Evolutionary conservation across 2,113 vertebrate species (phyloP).

Genomic region (Narcine bancroftii): DNA sequence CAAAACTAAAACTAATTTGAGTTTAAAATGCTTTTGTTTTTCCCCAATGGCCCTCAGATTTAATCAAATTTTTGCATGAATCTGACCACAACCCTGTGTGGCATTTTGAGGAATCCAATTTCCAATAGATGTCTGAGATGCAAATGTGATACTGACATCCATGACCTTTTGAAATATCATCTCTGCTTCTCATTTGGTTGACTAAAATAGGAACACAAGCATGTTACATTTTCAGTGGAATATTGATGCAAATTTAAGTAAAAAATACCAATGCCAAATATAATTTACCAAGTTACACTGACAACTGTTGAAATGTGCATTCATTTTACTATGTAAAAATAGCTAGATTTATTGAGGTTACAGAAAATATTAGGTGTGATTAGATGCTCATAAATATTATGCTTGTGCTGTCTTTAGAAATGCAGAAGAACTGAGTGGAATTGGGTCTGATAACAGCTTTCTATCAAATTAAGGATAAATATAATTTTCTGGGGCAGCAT

Average conservation of each 20-base stretch:
- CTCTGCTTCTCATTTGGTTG: not conserved
- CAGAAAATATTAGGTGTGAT: not conserved
- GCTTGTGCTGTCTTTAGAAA: not conserved
- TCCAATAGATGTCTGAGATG: not conserved
- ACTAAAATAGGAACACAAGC: not conserved
- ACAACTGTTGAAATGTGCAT: not conserved
- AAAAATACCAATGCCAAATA: not conserved
- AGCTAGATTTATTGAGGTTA: not conserved
- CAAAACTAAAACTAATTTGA: not conserved
- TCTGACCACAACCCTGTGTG: not conserved
- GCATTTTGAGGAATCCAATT: no score
- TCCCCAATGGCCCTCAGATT: not conserved
- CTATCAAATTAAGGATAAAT: not conserved
- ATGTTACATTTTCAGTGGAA: not conserved
- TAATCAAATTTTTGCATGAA: not conserved
- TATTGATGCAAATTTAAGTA: not conserved
- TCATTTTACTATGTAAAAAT: not conserved
- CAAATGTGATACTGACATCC: not conserved
- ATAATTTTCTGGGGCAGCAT: not conserved
- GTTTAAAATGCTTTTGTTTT: not conserved
- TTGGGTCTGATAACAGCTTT: not conserved
- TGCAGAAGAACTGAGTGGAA: not conserved
- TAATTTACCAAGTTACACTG: not conserved
- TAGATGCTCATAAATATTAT: not conserved
- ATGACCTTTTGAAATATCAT: not conserved